phyloP scores from a whole-genome alignment of 2,888 invertebrate genomes.

The Epirrhoe tristata region DNA sequence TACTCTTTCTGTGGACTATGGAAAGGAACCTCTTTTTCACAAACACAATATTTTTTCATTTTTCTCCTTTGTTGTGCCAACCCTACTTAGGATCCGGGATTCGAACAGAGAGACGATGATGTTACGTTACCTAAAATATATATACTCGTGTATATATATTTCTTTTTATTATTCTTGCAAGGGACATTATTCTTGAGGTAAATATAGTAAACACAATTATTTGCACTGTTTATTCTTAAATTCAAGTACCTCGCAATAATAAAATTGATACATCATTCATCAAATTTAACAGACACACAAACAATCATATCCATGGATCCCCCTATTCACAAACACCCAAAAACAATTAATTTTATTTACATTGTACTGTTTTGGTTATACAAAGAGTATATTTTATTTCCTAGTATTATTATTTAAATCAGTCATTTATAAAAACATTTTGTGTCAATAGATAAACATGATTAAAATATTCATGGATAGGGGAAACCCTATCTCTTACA shows the following conservation, averaged over 20 bases:
- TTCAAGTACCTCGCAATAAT: slow-evolving; percentile 49
- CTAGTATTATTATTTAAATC: slow-evolving; percentile 42
- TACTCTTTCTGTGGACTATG: no score
- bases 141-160: no score
- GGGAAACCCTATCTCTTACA: slow-evolving; percentile 48
- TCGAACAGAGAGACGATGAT: no score
- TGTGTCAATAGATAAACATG: slow-evolving; percentile 43
- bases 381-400: slow-evolving; percentile 46
- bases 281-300: slow-evolving; percentile 45
- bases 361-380: slow-evolving; percentile 65
- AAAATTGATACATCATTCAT: slow-evolving; percentile 53
- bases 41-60: no score
- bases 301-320: slow-evolving; percentile 47
- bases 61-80: no score
- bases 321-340: slow-evolving; percentile 64
- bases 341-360: slow-evolving; percentile 70
- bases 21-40: no score
- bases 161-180: no score
- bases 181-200: no score
- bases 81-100: no score
- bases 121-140: no score
- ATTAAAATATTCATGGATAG: slow-evolving; percentile 58
- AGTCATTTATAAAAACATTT: slow-evolving; percentile 56
- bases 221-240: slow-evolving; percentile 75
- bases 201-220: slow-evolving; percentile 34